Percentiles rank a stretch among this genome's conserved stretches.
Conservation (phyloP, 2,113 vertebrate species). For the Saguinus midas region DNA sequence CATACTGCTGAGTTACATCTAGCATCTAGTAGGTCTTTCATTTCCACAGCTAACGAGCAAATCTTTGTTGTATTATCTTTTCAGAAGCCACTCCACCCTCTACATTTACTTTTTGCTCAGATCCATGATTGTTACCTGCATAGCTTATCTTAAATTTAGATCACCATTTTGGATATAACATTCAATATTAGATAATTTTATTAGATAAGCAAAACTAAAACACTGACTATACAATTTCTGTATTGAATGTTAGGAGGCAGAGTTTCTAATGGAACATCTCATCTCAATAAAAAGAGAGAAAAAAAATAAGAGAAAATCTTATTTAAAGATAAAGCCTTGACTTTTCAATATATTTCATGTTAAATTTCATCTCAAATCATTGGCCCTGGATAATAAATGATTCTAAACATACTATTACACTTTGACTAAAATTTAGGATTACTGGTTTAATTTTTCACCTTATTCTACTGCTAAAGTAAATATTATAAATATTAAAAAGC, state of each 20-base stretch:
- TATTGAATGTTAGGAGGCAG: slow-evolving; percentile 47
- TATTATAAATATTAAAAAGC: slow-evolving; percentile 18
- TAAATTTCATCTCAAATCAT: neutral
- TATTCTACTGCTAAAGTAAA: neutral
- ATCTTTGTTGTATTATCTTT: neutral
- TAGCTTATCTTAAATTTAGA: slow-evolving; percentile 70
- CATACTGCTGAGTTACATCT: neutral
- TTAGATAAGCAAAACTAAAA: slow-evolving; percentile 67
- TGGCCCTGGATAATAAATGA: neutral
- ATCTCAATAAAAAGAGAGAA: neutral
- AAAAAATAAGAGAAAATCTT: neutral
- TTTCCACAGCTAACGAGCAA: slow-evolving; percentile 7
- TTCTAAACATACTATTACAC: neutral
- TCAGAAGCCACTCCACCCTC: neutral
- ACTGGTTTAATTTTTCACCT: neutral
- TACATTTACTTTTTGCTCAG: slow-evolving; percentile 31
- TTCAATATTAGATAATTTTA: slow-evolving; percentile 70
- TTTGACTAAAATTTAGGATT: neutral
- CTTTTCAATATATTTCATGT: neutral
- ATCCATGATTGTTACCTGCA: slow-evolving; percentile 38
- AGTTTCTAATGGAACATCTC: slow-evolving; percentile 47
- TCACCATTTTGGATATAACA: slow-evolving; percentile 55
- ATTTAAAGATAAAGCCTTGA: neutral
- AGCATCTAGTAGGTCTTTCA: neutral
- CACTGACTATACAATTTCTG: slow-evolving; percentile 29